Conservation (phyloP, 2,797 vertebrate species). For the Tadarida brasiliensis region DNA sequence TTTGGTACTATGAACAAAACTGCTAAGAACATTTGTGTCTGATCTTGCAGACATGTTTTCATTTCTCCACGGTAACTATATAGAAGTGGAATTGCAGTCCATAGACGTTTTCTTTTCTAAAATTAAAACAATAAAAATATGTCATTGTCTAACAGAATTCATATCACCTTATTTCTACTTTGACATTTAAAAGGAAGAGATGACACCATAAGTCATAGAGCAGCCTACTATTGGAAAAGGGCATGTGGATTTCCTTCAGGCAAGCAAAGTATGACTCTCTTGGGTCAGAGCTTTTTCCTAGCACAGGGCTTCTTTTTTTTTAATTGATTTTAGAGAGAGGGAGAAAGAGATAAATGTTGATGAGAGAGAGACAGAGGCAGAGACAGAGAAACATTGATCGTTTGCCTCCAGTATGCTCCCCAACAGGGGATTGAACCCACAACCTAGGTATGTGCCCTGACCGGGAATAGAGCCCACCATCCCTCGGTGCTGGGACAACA, state of each 20-base stretch:
- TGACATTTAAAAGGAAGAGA: conserved; percentile 10
- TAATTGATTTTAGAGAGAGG: neutral
- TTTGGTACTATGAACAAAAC: neutral
- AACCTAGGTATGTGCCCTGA: neutral
- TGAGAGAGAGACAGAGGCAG: neutral
- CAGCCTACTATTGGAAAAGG: neutral
- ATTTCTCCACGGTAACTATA: conserved; percentile 1
- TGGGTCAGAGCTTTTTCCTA: neutral
- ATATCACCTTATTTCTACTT: conserved; percentile 32
- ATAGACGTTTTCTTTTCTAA: neutral
- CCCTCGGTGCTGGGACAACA: neutral
- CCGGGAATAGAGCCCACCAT: neutral
- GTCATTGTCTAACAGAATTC: neutral
- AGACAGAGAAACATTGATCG: neutral
- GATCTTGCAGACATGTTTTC: neutral
- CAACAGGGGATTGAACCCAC: neutral
- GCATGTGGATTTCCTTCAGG: neutral
- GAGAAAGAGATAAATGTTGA: neutral
- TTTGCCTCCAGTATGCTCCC: neutral
- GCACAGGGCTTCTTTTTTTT: neutral
- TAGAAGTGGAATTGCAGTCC: neutral
- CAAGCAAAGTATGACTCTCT: neutral
- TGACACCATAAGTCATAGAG: neutral
- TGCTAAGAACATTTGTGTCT: neutral
- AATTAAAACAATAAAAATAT: conserved; percentile 30